phyloP scores from a whole-genome alignment of 2,113 vertebrate genomes.

The Oenanthe melanoleuca region DNA sequence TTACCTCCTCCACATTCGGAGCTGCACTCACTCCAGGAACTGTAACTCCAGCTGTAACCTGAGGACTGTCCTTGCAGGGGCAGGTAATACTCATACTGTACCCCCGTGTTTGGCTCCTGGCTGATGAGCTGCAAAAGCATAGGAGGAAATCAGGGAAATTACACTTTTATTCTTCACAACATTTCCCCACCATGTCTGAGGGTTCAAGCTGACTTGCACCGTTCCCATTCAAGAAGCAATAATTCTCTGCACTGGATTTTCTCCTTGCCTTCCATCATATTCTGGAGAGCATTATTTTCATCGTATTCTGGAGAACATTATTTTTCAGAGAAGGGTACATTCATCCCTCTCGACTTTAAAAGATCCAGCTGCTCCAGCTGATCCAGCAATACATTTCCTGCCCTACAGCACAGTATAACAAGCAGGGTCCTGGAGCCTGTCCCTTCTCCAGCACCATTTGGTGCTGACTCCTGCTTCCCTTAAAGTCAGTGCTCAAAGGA shows the following conservation, averaged over 20 bases:
- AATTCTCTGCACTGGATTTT: background rate
- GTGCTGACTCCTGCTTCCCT: background rate
- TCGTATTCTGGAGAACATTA: background rate
- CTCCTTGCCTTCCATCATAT: background rate
- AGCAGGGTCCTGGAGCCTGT: background rate
- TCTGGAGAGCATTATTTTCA: background rate
- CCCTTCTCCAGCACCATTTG: background rate
- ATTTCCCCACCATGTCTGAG: background rate
- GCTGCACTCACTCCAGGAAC: constrained; percentile 92
- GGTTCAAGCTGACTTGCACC: background rate
- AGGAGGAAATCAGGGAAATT: background rate
- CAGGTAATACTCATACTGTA: constrained; percentile 90
- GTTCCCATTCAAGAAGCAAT: background rate
- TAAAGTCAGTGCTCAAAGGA: background rate
- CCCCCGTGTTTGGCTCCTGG: constrained; percentile 87
- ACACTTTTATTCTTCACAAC: background rate
- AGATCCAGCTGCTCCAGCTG: background rate
- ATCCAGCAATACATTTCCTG: background rate
- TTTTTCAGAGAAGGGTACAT: background rate
- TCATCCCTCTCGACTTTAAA: background rate
- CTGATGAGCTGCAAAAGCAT: constrained; percentile 84
- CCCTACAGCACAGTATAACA: background rate
- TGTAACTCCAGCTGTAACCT: constrained; percentile 88
- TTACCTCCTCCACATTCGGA: constrained; percentile 89
- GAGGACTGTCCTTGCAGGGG: constrained; percentile 62